These are phyloP conservation scores for Perithous albicinctus DNA, from an alignment of 2,888 invertebrate species.

Conservation along the genomic window DNA sequence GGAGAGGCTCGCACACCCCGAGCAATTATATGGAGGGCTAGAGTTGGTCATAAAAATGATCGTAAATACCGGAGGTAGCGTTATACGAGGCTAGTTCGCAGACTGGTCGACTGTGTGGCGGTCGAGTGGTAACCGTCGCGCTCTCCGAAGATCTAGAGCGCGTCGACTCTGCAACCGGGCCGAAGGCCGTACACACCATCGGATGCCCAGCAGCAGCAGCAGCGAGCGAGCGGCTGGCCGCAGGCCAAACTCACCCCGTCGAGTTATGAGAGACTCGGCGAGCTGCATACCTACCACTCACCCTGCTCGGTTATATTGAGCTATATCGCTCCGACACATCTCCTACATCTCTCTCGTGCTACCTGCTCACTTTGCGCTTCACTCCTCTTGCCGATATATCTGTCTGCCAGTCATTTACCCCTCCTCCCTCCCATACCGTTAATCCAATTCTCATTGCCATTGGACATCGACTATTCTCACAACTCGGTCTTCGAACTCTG, in stretches of 20 bases:
- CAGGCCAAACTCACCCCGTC: constrained; percentile 69
- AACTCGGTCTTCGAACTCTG: not conserved
- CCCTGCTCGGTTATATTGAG: constrained; percentile 13
- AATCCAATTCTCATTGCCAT: constrained; percentile 19
- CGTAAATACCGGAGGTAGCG: constrained; percentile 77
- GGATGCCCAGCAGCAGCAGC: no score
- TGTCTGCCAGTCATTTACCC: constrained; percentile 19
- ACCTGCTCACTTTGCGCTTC: constrained; percentile 3
- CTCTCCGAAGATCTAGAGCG: constrained; percentile 72
- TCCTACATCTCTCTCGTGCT: constrained; percentile 21
- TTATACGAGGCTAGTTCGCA: constrained; percentile 60
- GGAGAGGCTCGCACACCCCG: constrained; percentile 48
- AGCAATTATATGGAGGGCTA: constrained; percentile 75
- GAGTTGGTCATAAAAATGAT: constrained; percentile 80
- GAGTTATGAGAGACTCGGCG: constrained; percentile 71
- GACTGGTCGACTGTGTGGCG: constrained; percentile 21
- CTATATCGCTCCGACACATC: constrained; percentile 55
- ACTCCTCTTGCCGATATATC: constrained; percentile 6
- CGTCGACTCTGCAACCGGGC: constrained; percentile 63
- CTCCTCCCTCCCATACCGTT: no score
- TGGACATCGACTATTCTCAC: constrained; percentile 6
- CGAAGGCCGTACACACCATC: constrained; percentile 68
- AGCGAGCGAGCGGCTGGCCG: constrained; percentile 65
- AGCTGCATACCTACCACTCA: constrained; percentile 57
- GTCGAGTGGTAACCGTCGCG: constrained; percentile 52